Conservation (phyloP, 2,888 invertebrate species). For the Erpobdella octoculata region DNA sequence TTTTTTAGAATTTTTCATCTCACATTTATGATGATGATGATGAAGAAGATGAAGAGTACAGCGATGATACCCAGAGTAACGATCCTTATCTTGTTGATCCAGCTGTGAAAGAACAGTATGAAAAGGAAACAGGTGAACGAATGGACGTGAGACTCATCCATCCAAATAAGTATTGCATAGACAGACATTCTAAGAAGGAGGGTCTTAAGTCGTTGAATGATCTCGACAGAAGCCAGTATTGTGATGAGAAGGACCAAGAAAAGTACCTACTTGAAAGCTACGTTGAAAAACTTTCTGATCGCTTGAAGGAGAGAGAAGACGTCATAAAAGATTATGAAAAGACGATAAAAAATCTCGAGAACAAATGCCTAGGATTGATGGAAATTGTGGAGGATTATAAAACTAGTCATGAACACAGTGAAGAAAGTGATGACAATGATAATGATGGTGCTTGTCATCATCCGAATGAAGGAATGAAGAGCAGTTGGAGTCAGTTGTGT, state of each 20-base stretch:
- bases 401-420: not conserved
- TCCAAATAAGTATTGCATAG: too few species aligned
- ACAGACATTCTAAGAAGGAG: too few species aligned
- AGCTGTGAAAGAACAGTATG: not conserved
- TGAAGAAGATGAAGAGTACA: not conserved
- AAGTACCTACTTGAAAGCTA: not conserved
- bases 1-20: not conserved
- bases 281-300: conserved; percentile 6
- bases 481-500: conserved; percentile 12
- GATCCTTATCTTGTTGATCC: too few species aligned
- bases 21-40: not conserved
- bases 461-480: not conserved
- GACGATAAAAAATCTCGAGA: not conserved
- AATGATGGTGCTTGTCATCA: not conserved
- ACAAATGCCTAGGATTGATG: not conserved
- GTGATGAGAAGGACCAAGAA: not conserved
- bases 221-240: not conserved
- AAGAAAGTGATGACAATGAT: not conserved
- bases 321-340: not conserved
- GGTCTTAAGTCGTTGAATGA: too few species aligned
- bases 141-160: not conserved
- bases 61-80: not conserved
- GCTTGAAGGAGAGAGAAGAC: conserved; percentile 2
- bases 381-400: not conserved
- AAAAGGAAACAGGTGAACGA: not conserved